phyloP scores from a whole-genome alignment of 2,797 vertebrate genomes.

The Sebastes cheni region DNA sequence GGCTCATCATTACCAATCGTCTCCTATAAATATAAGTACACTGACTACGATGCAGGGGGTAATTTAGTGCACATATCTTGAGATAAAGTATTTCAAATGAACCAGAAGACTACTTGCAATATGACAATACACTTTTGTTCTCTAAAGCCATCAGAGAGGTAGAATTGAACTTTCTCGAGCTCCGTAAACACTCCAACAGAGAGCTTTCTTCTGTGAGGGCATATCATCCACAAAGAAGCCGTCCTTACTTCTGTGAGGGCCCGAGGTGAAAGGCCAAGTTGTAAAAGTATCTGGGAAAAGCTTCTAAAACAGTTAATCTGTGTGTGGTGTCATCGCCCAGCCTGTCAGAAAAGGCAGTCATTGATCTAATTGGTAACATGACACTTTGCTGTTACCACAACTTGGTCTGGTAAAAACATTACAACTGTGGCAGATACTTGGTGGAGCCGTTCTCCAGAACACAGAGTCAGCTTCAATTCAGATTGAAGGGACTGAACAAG shows the following conservation, averaged over 20 bases:
- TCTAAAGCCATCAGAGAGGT: not conserved
- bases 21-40: not conserved
- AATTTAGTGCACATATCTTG: not conserved
- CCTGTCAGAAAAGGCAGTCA: constrained; percentile 45
- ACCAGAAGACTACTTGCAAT: not conserved
- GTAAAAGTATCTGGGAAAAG: constrained; percentile 75
- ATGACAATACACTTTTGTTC: not conserved
- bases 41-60: not conserved
- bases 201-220: constrained; percentile 17
- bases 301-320: constrained; percentile 67
- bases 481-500: not conserved
- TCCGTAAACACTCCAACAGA: constrained; percentile 19
- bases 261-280: constrained; percentile 65
- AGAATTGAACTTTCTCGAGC: not conserved
- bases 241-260: constrained; percentile 49
- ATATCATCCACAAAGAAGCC: constrained; percentile 52
- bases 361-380: constrained; percentile 78
- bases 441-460: constrained; percentile 31
- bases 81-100: not conserved
- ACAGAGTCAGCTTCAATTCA: constrained; percentile 2
- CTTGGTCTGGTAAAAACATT: constrained; percentile 76
- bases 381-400: constrained; percentile 63
- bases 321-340: constrained; percentile 61
- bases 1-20: not conserved
- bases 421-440: constrained; percentile 28